Percentiles rank a stretch among this genome's conserved stretches.
phyloP scores from a whole-genome alignment of 2,888 invertebrate genomes.

The Panopea generosa region DNA sequence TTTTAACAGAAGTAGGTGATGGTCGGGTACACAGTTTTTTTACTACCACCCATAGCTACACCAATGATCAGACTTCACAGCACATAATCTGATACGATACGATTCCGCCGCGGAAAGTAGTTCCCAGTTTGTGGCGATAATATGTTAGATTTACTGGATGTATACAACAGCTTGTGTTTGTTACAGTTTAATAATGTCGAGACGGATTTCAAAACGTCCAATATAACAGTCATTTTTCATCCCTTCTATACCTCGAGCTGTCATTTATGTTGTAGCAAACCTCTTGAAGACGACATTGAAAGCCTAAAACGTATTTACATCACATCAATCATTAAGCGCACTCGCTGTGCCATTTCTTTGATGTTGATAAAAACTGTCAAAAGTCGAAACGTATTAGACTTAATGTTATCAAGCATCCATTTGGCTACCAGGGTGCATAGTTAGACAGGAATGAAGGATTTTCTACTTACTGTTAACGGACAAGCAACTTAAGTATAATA shows the following conservation, averaged over 20 bases:
- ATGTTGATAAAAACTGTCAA: slow-evolving; percentile 70
- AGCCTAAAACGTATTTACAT: slow-evolving; percentile 65
- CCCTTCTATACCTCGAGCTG: slow-evolving; percentile 50
- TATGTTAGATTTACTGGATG: slow-evolving; percentile 60
- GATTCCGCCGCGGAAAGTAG: slow-evolving; percentile 47
- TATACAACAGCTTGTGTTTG: slow-evolving; percentile 57
- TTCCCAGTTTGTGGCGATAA: slow-evolving; percentile 62
- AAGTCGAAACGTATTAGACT: slow-evolving; percentile 68
- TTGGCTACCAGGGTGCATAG: slow-evolving; percentile 62
- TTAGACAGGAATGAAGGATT: slow-evolving; percentile 51
- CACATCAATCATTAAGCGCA: slow-evolving; percentile 60
- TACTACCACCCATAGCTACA: too few species aligned
- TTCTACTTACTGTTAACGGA: too few species aligned
- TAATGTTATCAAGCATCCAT: slow-evolving; percentile 64
- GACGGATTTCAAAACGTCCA: slow-evolving; percentile 63
- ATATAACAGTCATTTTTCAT: slow-evolving; percentile 69
- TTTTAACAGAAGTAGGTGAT: too few species aligned
- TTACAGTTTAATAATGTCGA: slow-evolving; percentile 66
- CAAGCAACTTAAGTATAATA: too few species aligned
- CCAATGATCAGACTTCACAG: not conserved
- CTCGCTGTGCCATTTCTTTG: slow-evolving; percentile 57
- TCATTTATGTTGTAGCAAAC: slow-evolving; percentile 64
- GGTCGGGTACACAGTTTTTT: too few species aligned
- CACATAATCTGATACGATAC: not conserved
- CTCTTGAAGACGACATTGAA: slow-evolving; percentile 66